A percentile compares a stretch with the other conserved stretches of the same genome.
Evolutionary conservation across 2,797 vertebrate species (phyloP).

Genomic region (Rhinoraja longicauda): DNA sequence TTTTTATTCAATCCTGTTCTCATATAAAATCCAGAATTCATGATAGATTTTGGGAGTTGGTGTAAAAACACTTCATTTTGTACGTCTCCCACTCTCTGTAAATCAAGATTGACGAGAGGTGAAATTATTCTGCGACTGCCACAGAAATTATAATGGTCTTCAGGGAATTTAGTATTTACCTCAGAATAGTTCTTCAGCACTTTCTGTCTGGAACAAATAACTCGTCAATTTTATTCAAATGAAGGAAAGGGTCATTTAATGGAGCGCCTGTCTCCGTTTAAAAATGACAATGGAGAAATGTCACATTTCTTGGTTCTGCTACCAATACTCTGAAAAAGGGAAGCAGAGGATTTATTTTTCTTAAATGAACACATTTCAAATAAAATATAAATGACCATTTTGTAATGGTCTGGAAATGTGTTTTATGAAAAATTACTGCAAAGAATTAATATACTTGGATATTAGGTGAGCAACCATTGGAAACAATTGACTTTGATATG

Average conservation of each 20-base stretch:
- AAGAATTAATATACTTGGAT: neutral
- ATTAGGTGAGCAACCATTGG: neutral
- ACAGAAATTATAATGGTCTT: constrained; percentile 11
- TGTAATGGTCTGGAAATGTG: neutral
- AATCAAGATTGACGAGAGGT: constrained; percentile 28
- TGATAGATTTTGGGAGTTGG: neutral
- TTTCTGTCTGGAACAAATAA: neutral
- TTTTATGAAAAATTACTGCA: neutral
- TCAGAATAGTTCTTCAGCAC: neutral
- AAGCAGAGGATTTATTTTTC: neutral
- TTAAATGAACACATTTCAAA: neutral
- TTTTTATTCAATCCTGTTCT: constrained; percentile 22
- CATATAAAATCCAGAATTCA: constrained; percentile 28
- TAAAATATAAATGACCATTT: neutral
- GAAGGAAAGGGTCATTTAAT: constrained; percentile 11
- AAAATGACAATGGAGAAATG: neutral
- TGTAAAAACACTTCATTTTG: constrained; percentile 7
- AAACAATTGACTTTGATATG: neutral
- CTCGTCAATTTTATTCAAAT: constrained; percentile 22
- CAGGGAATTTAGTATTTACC: neutral
- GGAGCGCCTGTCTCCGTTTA: neutral
- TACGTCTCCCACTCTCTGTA: neutral
- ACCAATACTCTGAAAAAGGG: neutral
- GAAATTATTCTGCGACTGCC: constrained; percentile 20
- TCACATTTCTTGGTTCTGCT: neutral